Base-by-base conservation (phyloP, 2,888 invertebrate genomes). In the Hipparchia sbordonii region DNA sequence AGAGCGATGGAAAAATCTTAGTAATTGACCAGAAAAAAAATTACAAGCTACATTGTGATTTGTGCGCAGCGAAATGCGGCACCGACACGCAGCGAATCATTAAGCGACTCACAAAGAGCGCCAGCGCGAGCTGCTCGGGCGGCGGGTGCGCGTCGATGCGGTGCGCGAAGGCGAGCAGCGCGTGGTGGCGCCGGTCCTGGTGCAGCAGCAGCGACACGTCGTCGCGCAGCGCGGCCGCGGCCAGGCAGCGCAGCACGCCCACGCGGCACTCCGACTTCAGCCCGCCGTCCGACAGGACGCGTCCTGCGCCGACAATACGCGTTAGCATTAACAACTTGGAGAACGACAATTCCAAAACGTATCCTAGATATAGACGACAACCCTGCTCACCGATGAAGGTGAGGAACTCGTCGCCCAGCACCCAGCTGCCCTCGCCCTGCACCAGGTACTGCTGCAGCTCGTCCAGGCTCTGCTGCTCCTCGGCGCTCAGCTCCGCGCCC, bases 351-450 rank as follows among this genome's bases (percentile, higher is more conserved):
- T 23, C 23, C 23, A 23, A 23, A 23, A 23, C 23, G 23, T 23
- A 23, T 23, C 23, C 23, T 23, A 1, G 23, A 23, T 23, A 23
- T 23, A 23, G 23, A 23, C 1, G 23, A 23, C n/a, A n/a, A n/a
- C 23, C 39, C 39, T 39, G 39, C 83, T 72, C 78, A 96, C 97
- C 97, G 73, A 98, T 95, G 86, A 98, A 97, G 71, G 95, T 94
- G 62, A 98, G 95, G 89, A 98, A 98, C 80, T 97, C 96, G 82
- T 98, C 98, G 9, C 98, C 97, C 39, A 98, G 94, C 72, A 98
- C 97, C 98, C 98, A 98, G 82, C 97, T 97, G 72, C 98, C 98
- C 85, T 98, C 98, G 80, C 97, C 97, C 79, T 97, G 97, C 79
- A 98, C 94, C 87, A 98, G 95, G 90, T 98, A 98, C 89, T 97